Percentiles rank a stretch among this genome's conserved stretches.
Conservation (phyloP, 2,113 vertebrate species). For the Actenoides lindsayi region DNA sequence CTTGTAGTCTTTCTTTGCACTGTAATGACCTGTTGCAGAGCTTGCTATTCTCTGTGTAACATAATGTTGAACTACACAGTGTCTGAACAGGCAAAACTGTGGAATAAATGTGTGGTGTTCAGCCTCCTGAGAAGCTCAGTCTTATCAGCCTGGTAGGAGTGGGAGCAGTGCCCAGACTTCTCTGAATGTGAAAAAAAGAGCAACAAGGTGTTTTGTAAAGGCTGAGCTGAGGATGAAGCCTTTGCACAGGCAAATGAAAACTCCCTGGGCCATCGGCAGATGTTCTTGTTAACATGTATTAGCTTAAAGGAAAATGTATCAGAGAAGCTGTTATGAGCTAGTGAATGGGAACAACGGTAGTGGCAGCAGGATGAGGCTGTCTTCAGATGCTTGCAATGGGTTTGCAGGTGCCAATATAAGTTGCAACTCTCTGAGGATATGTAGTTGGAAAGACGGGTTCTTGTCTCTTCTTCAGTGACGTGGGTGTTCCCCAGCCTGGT, state of each 20-base stretch:
- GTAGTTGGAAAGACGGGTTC: background rate
- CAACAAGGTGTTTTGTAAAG: background rate
- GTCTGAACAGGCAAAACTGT: background rate
- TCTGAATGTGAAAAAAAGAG: background rate
- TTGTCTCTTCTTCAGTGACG: rapidly evolving
- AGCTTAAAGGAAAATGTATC: background rate
- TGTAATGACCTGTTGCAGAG: background rate
- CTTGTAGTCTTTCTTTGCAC: background rate
- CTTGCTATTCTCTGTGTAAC: background rate
- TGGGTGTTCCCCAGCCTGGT: background rate
- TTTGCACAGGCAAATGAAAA: background rate
- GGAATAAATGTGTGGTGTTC: background rate
- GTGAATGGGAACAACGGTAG: rapidly evolving
- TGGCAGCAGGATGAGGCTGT: background rate
- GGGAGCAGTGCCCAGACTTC: background rate
- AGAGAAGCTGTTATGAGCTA: background rate
- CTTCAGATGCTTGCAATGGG: background rate
- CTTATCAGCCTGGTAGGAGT: background rate
- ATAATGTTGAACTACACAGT: rapidly evolving
- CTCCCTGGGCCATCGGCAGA: background rate
- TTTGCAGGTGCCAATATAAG: background rate
- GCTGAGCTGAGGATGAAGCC: background rate
- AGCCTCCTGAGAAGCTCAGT: background rate
- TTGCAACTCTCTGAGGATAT: background rate
- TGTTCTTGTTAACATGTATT: background rate